Percentiles rank a stretch among this genome's conserved stretches.
Conservation (phyloP, 2,888 invertebrate species). For the Sepioteuthis lessoniana region DNA sequence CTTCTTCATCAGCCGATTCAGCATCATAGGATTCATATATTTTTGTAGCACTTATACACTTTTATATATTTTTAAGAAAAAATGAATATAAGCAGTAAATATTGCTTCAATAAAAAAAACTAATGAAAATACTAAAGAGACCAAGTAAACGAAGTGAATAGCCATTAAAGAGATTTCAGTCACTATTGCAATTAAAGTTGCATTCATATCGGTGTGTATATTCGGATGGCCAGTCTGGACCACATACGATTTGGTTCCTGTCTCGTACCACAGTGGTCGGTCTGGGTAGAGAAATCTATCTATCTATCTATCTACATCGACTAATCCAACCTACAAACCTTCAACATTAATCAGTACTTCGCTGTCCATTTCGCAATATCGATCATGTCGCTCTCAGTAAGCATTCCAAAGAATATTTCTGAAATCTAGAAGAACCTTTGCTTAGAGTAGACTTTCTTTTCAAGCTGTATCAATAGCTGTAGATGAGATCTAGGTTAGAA, state of each 20-base stretch:
- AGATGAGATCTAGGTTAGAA: neutral
- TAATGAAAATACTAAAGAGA: neutral
- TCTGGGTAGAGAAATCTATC: neutral
- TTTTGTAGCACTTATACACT: neutral
- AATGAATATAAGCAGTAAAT: neutral
- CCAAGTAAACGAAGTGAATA: neutral
- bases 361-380: neutral
- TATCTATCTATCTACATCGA: no score
- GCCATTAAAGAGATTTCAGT: neutral
- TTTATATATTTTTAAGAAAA: neutral
- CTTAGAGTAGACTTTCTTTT: neutral
- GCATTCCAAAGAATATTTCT: neutral
- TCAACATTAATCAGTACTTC: neutral
- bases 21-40: neutral
- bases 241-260: neutral
- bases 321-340: neutral
- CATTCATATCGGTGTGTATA: neutral
- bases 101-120: neutral
- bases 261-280: neutral
- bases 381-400: neutral
- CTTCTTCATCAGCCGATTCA: neutral
- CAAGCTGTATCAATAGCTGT: neutral
- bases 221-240: neutral
- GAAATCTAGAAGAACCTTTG: neutral
- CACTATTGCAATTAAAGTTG: neutral